Evolutionary conservation across 2,888 invertebrate genomes (phyloP).

Genomic region (Rotaria sp.): DNA sequence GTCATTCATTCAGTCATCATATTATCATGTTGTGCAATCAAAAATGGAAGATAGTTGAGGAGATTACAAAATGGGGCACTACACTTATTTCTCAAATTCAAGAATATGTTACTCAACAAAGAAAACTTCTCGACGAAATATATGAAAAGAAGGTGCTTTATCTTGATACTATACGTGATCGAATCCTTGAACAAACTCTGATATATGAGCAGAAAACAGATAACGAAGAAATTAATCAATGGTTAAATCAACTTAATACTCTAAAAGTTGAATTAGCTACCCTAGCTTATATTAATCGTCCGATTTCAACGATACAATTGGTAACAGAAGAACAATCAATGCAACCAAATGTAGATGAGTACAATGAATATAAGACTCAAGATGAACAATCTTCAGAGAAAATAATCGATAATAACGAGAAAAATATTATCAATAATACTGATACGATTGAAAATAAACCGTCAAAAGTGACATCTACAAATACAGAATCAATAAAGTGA

Average conservation of each 20-base stretch:
- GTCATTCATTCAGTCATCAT: not conserved
- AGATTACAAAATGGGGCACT: not conserved
- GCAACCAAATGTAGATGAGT: not conserved
- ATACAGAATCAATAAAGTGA: not conserved
- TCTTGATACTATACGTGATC: not conserved
- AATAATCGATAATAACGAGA: not conserved
- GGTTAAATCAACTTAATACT: not conserved
- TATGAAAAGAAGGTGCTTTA: not conserved
- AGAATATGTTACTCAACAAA: not conserved
- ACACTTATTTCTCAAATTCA: not conserved
- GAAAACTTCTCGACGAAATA: not conserved
- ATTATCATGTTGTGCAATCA: not conserved
- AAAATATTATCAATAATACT: too few species aligned
- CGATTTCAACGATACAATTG: not conserved
- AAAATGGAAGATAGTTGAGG: not conserved
- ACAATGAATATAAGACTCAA: not conserved
- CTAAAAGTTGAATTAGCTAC: not conserved
- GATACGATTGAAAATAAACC: not conserved
- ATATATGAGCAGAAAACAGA: not conserved
- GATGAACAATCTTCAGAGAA: not conserved
- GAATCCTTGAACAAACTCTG: not conserved
- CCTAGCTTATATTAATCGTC: not conserved
- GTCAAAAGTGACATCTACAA: not conserved
- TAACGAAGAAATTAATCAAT: not conserved
- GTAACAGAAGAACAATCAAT: not conserved